Evolutionary conservation across 2,888 invertebrate species (phyloP).

Genomic region (Copidosoma aretas): DNA sequence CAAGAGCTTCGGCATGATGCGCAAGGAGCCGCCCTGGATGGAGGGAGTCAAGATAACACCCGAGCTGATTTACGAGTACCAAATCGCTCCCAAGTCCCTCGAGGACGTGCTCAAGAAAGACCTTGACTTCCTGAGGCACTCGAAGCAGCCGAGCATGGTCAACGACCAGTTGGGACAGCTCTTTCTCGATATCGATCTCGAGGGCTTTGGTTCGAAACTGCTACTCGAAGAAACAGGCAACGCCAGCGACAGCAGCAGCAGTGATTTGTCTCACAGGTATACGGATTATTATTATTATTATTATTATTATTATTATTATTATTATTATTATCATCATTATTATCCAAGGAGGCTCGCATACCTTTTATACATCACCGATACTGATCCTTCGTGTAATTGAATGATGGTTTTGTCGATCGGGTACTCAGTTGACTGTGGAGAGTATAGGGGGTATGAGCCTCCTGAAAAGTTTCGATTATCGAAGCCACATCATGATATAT

Average conservation of each 20-base stretch:
- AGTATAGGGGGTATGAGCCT: too few species aligned
- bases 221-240: slow-evolving; percentile 71
- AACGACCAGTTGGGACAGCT: slow-evolving; percentile 77
- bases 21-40: slow-evolving; percentile 72
- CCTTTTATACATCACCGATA: too few species aligned
- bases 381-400: too few species aligned
- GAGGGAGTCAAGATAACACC: slow-evolving; percentile 72
- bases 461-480: too few species aligned
- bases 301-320: too few species aligned
- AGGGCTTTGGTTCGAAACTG: slow-evolving; percentile 67
- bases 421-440: too few species aligned
- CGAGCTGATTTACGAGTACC: slow-evolving; percentile 75
- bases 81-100: slow-evolving; percentile 66
- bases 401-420: too few species aligned
- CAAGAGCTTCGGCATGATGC: slow-evolving; percentile 36
- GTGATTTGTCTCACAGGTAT: slow-evolving; percentile 40
- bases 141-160: slow-evolving; percentile 72
- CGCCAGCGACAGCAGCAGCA: slow-evolving; percentile 61
- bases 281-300: not conserved
- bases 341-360: not conserved
- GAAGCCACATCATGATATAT: too few species aligned
- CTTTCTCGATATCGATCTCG: slow-evolving; percentile 73
- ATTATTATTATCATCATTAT: too few species aligned
- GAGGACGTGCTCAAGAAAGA: slow-evolving; percentile 72
- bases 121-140: slow-evolving; percentile 64